Base-by-base conservation (phyloP, 2,113 vertebrate species). In the Balaeniceps rex region DNA sequence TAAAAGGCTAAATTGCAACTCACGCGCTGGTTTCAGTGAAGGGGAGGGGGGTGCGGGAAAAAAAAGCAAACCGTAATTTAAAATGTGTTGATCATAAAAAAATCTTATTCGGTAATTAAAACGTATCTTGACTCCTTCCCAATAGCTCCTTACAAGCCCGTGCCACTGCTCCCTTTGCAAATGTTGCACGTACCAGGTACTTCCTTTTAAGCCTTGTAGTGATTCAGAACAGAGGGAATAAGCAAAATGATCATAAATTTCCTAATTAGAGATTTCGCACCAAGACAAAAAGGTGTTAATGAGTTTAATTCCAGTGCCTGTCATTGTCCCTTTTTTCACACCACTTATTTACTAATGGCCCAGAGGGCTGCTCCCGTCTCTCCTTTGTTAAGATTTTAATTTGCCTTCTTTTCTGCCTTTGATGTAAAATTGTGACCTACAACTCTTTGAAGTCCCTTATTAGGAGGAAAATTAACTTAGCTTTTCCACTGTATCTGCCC, bases 381-480 rank as follows among this genome's bases (percentile, higher is more conserved):
- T 95, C 95, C 97, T 97, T 97, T 98, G 97, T 98, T 97, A 96
- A 97, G 93, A 98, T 98, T 98, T 98, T 98, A 98, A 98, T 98
- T 98, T 97, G 89, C 97, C 92, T 98, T 96, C 95, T 97, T 97
- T 97, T 97, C 95, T 96, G 89, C 97, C 97, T 99, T 97, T 99
- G 98, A 98, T 98, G 98, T 98, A 98, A 98, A 98, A 98, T 97
- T 98, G 98, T 97, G 98, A 98, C 98, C 97, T 96, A 97, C 91
- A 97, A 96, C 97, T 97, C 98, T 99, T 98, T 98, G 98, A 98
- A 98, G 98, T 98, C 97, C 97, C 97, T 97, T 98, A 98, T 98
- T 98, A 98, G 98, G 94, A 98, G 93, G 97, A 97, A 97, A 98
- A 98, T 98, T 95, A 97, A 98, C 96, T 96, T 95, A 84, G 87